These are phyloP conservation scores for Drosophila koepferae DNA, from an alignment of 2,888 invertebrate species.

Conservation along the genomic window DNA sequence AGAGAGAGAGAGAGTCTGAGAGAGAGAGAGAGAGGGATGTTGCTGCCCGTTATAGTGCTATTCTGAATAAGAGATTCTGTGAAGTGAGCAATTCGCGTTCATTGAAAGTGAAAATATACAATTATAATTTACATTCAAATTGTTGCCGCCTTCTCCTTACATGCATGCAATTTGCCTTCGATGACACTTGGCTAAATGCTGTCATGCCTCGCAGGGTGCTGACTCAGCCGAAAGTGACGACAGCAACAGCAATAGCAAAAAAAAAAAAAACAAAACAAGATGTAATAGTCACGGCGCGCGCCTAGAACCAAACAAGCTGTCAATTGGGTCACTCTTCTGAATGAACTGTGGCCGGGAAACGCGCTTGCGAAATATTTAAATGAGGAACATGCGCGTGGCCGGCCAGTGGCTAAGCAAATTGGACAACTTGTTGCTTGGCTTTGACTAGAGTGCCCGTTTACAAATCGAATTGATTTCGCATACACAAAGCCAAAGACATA, in stretches of 20 bases:
- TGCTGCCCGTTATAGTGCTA: background rate
- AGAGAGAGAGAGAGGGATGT: background rate
- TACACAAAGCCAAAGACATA: constrained; percentile 25
- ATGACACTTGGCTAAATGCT: constrained; percentile 63
- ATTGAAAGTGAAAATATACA: constrained; percentile 56
- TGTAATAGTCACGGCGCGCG: constrained; percentile 37
- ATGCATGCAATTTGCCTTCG: constrained; percentile 39
- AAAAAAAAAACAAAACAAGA: too few species aligned
- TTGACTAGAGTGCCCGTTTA: constrained; percentile 38
- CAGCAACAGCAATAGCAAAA: constrained; percentile 42
- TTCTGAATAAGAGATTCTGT: constrained; percentile 16
- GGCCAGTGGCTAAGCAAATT: constrained; percentile 38
- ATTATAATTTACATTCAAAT: constrained; percentile 56
- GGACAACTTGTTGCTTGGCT: constrained; percentile 71
- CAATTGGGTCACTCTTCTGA: constrained; percentile 70
- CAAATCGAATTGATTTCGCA: constrained; percentile 43
- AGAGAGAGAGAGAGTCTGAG: background rate
- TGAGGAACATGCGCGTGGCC: constrained; percentile 65
- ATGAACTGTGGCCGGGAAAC: constrained; percentile 20
- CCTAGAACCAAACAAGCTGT: constrained; percentile 46
- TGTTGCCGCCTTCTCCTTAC: constrained; percentile 32
- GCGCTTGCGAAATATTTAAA: constrained; percentile 70
- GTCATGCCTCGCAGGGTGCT: constrained; percentile 34
- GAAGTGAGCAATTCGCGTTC: constrained; percentile 17
- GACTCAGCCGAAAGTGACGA: constrained; percentile 63